Conservation (phyloP, 2,888 invertebrate genomes). For the Apotomis capreana region DNA sequence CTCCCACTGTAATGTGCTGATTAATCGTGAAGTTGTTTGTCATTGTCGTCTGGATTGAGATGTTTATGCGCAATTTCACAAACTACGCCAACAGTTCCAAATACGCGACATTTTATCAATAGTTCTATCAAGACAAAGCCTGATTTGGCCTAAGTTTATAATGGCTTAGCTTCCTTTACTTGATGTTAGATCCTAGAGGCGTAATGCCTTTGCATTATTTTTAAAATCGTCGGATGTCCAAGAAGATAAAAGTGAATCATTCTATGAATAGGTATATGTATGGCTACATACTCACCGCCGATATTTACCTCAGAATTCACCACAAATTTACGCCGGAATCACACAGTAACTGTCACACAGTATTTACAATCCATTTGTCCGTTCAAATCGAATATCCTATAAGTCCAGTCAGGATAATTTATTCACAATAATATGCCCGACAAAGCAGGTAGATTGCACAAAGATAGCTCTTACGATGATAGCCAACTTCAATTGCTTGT, state of each 20-base stretch:
- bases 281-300: conserved; percentile 71
- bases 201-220: conserved; percentile 15
- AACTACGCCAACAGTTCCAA: conserved; percentile 19
- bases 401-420: conserved; percentile 68
- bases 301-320: conserved; percentile 52
- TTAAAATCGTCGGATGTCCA: conserved; percentile 26
- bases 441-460: conserved; percentile 79
- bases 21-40: neutral
- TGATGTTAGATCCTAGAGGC: neutral
- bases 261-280: conserved; percentile 62
- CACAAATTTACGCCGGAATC: conserved; percentile 46
- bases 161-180: neutral
- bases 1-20: neutral
- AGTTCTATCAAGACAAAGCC: conserved; percentile 7
- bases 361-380: conserved; percentile 65
- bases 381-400: conserved; percentile 63
- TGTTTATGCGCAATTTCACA: conserved; percentile 27
- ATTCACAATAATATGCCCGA: conserved; percentile 76
- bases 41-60: conserved; percentile 6
- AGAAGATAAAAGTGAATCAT: conserved; percentile 66
- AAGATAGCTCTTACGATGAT: conserved; percentile 65
- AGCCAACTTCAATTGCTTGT: conserved; percentile 61
- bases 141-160: neutral
- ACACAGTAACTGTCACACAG: conserved; percentile 63
- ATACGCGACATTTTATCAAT: neutral